Evolutionary conservation across 1,140 invertebrate species (phyloP).

Genomic region (Papilio machaon): DNA sequence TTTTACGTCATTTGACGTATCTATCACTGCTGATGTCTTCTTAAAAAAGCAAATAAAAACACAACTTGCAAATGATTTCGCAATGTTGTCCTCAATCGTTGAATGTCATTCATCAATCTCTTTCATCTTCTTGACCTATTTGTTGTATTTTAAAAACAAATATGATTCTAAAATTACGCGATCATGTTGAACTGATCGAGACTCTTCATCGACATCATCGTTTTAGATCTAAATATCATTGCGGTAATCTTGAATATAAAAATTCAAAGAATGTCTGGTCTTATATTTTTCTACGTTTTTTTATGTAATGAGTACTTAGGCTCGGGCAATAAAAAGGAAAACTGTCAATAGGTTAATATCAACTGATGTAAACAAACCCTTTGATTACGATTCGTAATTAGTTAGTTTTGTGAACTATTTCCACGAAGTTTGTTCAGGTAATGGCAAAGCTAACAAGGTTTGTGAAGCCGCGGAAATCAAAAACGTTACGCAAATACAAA

Average conservation of each 20-base stretch:
- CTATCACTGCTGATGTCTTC: background rate
- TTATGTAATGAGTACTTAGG: background rate
- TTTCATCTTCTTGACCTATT: slow-evolving; percentile 48
- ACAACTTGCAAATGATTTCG: background rate
- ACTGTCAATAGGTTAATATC: slow-evolving; percentile 9
- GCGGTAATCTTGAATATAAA: background rate
- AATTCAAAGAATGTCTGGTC: background rate
- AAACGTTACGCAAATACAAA: slow-evolving; percentile 31
- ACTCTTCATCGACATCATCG: slow-evolving; percentile 3
- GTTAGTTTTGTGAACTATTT: slow-evolving; percentile 17
- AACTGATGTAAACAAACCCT: slow-evolving; percentile 7
- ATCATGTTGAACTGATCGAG: background rate
- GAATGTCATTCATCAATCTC: slow-evolving; percentile 40
- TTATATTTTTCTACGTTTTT: background rate
- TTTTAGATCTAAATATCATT: background rate
- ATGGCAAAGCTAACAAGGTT: slow-evolving; percentile 30
- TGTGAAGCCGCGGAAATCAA: slow-evolving; percentile 13
- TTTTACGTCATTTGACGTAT: background rate
- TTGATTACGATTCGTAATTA: background rate
- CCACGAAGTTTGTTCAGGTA: slow-evolving; percentile 28
- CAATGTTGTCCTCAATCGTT: slow-evolving; percentile 14
- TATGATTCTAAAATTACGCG: slow-evolving; percentile 25
- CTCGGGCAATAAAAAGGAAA: background rate
- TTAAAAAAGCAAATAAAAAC: slow-evolving; percentile 7
- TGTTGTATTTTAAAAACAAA: slow-evolving; percentile 45